Evolutionary conservation across 1,140 invertebrate genomes (phyloP).

Genomic region (Solenopsis invicta): DNA sequence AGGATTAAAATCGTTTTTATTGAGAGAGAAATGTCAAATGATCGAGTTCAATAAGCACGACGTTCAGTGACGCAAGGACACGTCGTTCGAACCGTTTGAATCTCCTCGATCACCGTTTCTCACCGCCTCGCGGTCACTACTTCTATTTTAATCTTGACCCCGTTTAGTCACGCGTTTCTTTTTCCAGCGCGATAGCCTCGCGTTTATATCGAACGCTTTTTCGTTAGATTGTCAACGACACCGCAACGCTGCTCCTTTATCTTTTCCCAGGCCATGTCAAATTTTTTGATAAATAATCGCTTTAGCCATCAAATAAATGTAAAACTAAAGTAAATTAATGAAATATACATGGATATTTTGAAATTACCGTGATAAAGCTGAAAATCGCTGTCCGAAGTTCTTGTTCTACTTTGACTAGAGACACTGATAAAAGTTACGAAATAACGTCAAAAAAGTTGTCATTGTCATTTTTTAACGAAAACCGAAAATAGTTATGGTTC

Average conservation of each 20-base stretch:
- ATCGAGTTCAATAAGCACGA: conserved; percentile 11
- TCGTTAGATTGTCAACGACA: conserved; percentile 52
- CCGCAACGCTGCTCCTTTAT: neutral
- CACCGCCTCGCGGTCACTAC: conserved; percentile 3
- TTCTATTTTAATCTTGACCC: conserved; percentile 68
- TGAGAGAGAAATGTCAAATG: neutral
- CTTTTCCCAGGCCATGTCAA: neutral
- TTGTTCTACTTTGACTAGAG: no score
- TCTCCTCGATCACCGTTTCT: conserved; percentile 26
- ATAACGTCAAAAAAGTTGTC: no score
- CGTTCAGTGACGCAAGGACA: neutral
- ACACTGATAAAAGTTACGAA: no score
- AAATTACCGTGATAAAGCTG: no score
- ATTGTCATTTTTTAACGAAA: no score
- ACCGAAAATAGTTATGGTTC: no score
- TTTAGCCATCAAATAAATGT: neutral
- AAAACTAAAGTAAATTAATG: neutral
- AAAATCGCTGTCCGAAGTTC: no score
- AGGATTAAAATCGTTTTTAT: neutral
- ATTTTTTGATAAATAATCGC: neutral
- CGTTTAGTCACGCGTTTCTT: conserved; percentile 63
- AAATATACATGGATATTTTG: no score
- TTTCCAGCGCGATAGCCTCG: conserved; percentile 14
- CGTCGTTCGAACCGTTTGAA: conserved; percentile 3
- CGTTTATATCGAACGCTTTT: conserved; percentile 29